Evolutionary conservation across 2,797 vertebrate species (phyloP).

Genomic region (Falco cherrug): DNA sequence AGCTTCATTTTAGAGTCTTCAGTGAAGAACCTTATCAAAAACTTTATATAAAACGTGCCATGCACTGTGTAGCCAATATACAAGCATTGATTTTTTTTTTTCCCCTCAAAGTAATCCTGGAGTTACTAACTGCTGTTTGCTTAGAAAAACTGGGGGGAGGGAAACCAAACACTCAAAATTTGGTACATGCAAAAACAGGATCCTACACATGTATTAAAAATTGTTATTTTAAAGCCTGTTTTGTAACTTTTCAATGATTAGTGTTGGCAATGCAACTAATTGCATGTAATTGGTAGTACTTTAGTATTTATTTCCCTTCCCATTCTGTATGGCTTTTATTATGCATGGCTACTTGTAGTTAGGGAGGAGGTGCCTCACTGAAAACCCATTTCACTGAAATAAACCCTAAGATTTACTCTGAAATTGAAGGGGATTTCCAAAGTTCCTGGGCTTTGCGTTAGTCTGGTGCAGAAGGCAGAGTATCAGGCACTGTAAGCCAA

Average conservation of each 20-base stretch:
- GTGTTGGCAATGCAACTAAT: conserved; percentile 34
- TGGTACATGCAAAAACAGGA: not conserved
- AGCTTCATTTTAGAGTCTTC: not conserved
- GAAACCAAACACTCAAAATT: not conserved
- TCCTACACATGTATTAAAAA: conserved; percentile 6
- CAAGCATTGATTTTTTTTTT: not conserved
- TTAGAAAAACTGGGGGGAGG: not conserved
- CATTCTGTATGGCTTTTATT: conserved; percentile 1
- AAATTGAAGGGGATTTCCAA: conserved; percentile 11
- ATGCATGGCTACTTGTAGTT: conserved; percentile 28
- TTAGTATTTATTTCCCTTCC: conserved; percentile 42
- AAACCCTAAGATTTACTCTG: conserved; percentile 22
- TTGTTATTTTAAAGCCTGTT: conserved; percentile 27
- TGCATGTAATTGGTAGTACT: conserved; percentile 25
- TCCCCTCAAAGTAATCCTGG: not conserved
- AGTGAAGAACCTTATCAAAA: not conserved
- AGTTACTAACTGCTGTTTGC: conserved; percentile 13
- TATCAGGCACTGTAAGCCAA: not conserved
- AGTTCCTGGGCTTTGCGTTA: conserved; percentile 3
- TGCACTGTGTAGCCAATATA: not conserved
- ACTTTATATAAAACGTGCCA: not conserved
- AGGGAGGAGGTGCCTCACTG: not conserved
- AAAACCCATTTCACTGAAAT: conserved; percentile 37
- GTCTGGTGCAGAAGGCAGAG: not conserved
- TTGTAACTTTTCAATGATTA: conserved; percentile 25